These are phyloP conservation scores for Leptinotarsa juncta DNA, from an alignment of 2,888 invertebrate genomes.

Conservation along the genomic window DNA sequence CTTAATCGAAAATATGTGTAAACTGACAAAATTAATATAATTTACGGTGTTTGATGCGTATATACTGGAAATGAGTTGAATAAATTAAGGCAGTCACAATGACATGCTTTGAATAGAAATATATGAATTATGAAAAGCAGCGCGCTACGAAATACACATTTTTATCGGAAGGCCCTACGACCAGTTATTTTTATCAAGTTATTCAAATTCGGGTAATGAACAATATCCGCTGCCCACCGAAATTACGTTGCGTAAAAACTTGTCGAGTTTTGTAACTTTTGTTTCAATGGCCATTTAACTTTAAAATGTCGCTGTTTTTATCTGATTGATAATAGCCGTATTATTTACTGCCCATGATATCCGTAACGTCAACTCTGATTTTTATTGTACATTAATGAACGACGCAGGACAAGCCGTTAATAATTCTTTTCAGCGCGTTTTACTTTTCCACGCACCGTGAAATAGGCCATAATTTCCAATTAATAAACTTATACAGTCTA, in stretches of 20 bases:
- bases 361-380: slow-evolving; percentile 50
- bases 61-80: slow-evolving; percentile 27
- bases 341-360: slow-evolving; percentile 49
- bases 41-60: slow-evolving; percentile 20
- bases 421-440: slow-evolving; percentile 45
- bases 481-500: slow-evolving; percentile 54
- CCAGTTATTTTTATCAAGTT: slow-evolving; percentile 41
- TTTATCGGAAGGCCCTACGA: slow-evolving; percentile 35
- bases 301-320: slow-evolving; percentile 48
- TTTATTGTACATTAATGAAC: slow-evolving; percentile 47
- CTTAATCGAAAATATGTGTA: slow-evolving; percentile 27
- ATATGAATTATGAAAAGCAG: slow-evolving; percentile 56
- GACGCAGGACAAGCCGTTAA: slow-evolving; percentile 46
- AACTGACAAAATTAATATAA: slow-evolving; percentile 31
- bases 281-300: slow-evolving; percentile 51
- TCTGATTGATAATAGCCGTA: slow-evolving; percentile 43
- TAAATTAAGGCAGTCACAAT: slow-evolving; percentile 45
- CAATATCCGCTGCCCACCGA: slow-evolving; percentile 36
- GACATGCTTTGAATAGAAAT: slow-evolving; percentile 53
- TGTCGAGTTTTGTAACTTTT: slow-evolving; percentile 18
- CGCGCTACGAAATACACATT: slow-evolving; percentile 36
- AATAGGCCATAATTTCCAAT: slow-evolving; percentile 57
- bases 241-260: background rate
- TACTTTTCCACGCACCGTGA: slow-evolving; percentile 54
- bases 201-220: slow-evolving; percentile 46